A percentile compares a stretch with the other conserved stretches of the same genome.
Evolutionary conservation across 1,140 invertebrate species (phyloP).

Genomic region (Dendrolimus kikuchii): DNA sequence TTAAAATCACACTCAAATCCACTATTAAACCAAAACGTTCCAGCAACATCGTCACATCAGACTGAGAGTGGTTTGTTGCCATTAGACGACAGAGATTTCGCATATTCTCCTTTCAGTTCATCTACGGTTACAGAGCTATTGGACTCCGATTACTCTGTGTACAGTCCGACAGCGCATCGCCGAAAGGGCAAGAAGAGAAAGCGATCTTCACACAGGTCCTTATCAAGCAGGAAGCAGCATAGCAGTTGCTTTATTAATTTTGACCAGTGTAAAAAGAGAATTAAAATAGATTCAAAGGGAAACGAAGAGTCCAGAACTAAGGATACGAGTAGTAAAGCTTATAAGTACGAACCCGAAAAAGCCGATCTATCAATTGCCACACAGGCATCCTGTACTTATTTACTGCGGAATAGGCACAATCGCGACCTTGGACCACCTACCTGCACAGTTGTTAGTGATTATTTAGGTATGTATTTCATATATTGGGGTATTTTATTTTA

Average conservation of each 20-base stretch:
- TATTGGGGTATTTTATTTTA: conserved; percentile 5
- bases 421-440: conserved; percentile 50
- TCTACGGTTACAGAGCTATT: conserved; percentile 63
- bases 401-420: conserved; percentile 47
- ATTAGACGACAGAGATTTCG: conserved; percentile 67
- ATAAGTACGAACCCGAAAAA: conserved; percentile 38
- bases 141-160: conserved; percentile 69
- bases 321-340: conserved; percentile 12
- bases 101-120: conserved; percentile 69
- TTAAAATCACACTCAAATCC: conserved; percentile 30
- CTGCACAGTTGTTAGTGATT: conserved; percentile 49
- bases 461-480: conserved; percentile 39
- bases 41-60: conserved; percentile 35
- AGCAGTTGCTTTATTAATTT: conserved; percentile 45
- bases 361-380: conserved; percentile 20
- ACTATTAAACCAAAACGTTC: conserved; percentile 28
- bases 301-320: conserved; percentile 35
- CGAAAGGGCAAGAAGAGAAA: conserved; percentile 64
- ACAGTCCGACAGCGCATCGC: conserved; percentile 55
- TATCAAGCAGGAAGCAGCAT: conserved; percentile 39
- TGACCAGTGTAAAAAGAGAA: conserved; percentile 52
- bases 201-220: conserved; percentile 53
- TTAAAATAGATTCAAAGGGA: conserved; percentile 49
- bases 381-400: conserved; percentile 41
- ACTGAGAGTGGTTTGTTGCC: conserved; percentile 60